Percentiles rank a stretch among this genome's conserved stretches.
These are phyloP conservation scores for Protobothrops mucrosquamatus DNA, from an alignment of 2,113 vertebrate species.

Conservation along the genomic window DNA sequence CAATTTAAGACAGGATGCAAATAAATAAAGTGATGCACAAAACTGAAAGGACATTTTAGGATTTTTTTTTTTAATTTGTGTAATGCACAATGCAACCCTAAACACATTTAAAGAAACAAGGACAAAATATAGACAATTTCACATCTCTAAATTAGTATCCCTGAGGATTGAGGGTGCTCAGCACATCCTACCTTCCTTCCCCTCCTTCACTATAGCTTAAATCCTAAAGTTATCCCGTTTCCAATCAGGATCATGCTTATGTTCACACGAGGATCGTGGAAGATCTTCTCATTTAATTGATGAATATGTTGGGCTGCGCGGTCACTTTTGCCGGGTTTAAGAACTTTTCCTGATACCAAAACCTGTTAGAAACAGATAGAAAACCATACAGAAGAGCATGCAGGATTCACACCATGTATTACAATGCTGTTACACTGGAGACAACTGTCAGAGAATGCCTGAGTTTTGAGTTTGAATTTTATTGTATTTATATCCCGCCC, in stretches of 20 bases:
- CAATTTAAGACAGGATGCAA: not conserved
- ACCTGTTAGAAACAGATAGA: conserved; percentile 68
- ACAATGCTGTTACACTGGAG: not conserved
- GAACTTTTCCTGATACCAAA: conserved; percentile 79
- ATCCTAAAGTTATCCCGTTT: conserved; percentile 85
- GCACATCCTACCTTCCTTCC: not conserved
- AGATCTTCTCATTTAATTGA: conserved; percentile 87
- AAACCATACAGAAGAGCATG: not conserved
- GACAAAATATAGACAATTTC: not conserved
- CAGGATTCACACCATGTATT: not conserved
- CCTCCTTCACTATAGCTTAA: conserved; percentile 72
- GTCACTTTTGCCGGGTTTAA: conserved; percentile 73
- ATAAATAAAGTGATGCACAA: not conserved
- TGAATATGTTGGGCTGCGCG: conserved; percentile 72
- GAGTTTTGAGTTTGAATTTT: too few relatives aligned
- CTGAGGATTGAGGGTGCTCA: not conserved
- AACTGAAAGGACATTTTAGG: not conserved
- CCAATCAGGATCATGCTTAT: conserved; percentile 88
- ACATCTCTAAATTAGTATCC: not conserved
- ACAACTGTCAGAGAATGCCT: not conserved
- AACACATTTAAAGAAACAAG: not conserved
- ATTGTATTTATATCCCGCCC: too few relatives aligned
- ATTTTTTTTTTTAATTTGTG: not conserved
- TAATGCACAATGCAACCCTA: not conserved
- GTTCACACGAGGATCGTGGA: conserved; percentile 77